phyloP scores from a whole-genome alignment of 2,113 vertebrate genomes.

The Pampusana beccarii region DNA sequence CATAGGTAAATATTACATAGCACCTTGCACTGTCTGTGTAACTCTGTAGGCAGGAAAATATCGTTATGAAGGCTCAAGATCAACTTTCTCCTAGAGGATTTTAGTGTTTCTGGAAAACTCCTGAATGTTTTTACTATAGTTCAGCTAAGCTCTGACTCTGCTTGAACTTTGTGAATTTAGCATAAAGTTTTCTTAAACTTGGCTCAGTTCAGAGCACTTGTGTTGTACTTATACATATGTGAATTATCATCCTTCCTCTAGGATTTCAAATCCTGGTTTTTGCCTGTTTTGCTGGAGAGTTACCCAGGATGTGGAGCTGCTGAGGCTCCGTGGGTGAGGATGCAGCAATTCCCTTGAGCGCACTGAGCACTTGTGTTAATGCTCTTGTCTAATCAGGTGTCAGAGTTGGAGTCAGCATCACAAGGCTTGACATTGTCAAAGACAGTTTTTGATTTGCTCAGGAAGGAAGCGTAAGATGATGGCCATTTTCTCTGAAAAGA shows the following conservation, averaged over 20 bases:
- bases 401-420: not conserved
- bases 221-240: not conserved
- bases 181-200: not conserved
- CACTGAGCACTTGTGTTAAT: not conserved
- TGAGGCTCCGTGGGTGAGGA: not conserved
- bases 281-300: not conserved
- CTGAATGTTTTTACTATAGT: not conserved
- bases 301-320: not conserved
- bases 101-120: constrained; percentile 2
- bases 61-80: not conserved
- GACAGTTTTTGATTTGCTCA: not conserved
- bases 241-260: not conserved
- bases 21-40: not conserved
- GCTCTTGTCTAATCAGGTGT: not conserved
- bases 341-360: not conserved
- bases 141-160: not conserved
- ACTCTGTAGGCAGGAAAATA: not conserved
- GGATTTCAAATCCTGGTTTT: not conserved
- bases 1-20: not conserved
- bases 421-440: not conserved
- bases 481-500: not conserved
- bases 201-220: not conserved
- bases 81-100: not conserved
- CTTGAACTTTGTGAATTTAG: not conserved
- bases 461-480: not conserved